Evolutionary conservation across 2,113 vertebrate genomes (phyloP).

Genomic region (Excalfactoria chinensis): DNA sequence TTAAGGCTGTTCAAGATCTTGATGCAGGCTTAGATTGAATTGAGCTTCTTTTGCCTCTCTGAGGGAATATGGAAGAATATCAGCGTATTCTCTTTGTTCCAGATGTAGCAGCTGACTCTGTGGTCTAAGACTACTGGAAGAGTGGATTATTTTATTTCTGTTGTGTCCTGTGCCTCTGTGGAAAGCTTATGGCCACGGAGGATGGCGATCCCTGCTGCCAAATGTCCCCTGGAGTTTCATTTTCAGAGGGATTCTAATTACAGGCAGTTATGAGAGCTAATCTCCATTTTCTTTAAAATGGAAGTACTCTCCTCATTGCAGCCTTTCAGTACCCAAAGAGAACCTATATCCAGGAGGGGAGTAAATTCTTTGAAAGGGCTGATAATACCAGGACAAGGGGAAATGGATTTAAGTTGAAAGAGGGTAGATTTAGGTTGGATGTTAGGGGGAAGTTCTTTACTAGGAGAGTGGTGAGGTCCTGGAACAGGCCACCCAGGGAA

Average conservation of each 20-base stretch:
- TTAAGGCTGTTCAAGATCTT: background rate
- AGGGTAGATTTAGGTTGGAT: too few relatives aligned
- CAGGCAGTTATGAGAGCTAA: background rate
- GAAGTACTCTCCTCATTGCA: background rate
- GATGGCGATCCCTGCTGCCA: background rate
- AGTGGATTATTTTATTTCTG: background rate
- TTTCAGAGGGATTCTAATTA: background rate
- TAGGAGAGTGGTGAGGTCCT: too few relatives aligned
- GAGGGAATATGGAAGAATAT: background rate
- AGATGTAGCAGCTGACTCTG: background rate
- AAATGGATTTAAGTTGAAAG: too few relatives aligned
- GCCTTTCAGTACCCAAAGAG: too few relatives aligned
- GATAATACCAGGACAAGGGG: too few relatives aligned
- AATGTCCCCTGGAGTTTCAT: rapidly evolving
- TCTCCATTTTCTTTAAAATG: background rate
- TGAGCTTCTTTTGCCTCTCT: background rate
- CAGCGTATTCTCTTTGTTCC: background rate
- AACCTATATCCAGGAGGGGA: too few relatives aligned
- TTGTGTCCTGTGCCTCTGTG: background rate
- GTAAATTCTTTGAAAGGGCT: too few relatives aligned
- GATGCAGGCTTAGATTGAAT: background rate
- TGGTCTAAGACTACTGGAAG: background rate
- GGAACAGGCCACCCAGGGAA: too few relatives aligned
- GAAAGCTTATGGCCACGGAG: background rate
- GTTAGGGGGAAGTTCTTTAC: too few relatives aligned